Evolutionary conservation across 2,797 vertebrate genomes (phyloP).

Genomic region (Threskiornis aethiopicus): DNA sequence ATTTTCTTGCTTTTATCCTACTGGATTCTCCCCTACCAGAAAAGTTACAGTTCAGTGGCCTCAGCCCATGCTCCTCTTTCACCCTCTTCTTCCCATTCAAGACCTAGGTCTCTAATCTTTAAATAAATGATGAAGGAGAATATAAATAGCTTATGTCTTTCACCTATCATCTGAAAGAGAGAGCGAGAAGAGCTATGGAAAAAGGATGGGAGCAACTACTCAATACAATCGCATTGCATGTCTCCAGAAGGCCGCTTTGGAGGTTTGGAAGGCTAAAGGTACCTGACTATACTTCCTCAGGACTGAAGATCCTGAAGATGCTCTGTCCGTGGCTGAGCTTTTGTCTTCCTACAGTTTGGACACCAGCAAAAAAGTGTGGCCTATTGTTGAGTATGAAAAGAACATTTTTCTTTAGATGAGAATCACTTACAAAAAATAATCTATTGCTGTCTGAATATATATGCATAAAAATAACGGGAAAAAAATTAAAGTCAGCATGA

Average conservation of each 20-base stretch:
- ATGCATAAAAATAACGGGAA: neutral
- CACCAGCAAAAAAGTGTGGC: neutral
- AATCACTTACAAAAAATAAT: neutral
- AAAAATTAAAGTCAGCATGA: neutral
- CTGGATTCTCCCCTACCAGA: neutral
- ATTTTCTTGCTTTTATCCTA: neutral
- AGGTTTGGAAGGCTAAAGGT: neutral
- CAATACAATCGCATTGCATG: rapidly evolving
- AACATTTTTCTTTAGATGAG: neutral
- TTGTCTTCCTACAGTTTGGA: neutral
- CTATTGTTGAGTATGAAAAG: neutral
- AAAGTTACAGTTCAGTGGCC: neutral
- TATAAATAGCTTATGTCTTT: neutral
- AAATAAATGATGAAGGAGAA: neutral
- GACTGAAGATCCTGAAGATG: neutral
- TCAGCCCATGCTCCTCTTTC: neutral
- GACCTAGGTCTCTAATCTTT: neutral
- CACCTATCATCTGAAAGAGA: neutral
- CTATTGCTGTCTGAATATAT: neutral
- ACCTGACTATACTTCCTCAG: neutral
- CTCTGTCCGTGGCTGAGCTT: neutral
- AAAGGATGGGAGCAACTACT: neutral
- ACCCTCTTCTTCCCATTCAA: neutral
- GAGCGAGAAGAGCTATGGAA: neutral
- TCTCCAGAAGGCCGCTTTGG: neutral